These are phyloP conservation scores for Maniola jurtina DNA, from an alignment of 1,140 invertebrate species.

Conservation along the genomic window DNA sequence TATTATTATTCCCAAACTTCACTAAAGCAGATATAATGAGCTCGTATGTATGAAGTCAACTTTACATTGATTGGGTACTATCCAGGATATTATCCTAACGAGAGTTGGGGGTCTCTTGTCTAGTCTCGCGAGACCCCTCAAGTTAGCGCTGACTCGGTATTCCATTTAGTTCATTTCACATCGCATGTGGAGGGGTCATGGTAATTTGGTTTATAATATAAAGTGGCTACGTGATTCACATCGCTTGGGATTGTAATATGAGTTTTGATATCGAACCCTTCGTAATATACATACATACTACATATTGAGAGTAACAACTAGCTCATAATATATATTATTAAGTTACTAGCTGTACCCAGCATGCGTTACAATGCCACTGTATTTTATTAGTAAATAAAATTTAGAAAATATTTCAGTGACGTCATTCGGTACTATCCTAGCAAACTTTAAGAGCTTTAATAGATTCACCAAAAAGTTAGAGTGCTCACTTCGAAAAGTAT, in stretches of 20 bases:
- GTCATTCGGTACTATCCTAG: too few species aligned
- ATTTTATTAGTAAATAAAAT: too few species aligned
- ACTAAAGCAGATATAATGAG: neutral
- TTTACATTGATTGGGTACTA: conserved; percentile 21
- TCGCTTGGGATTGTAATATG: conserved; percentile 7
- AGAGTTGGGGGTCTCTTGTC: conserved; percentile 22
- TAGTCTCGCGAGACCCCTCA: conserved; percentile 19
- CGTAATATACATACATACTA: too few species aligned
- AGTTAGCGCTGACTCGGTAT: conserved; percentile 13
- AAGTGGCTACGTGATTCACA: conserved; percentile 19
- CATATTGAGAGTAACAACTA: conserved; percentile 7
- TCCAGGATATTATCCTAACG: conserved; percentile 28
- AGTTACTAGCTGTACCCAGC: too few species aligned
- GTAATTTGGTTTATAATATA: conserved; percentile 14
- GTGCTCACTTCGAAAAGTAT: too few species aligned
- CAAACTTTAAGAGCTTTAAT: too few species aligned
- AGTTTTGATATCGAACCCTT: conserved; percentile 15
- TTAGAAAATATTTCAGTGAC: too few species aligned
- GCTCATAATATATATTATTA: too few species aligned
- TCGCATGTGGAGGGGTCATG: conserved; percentile 11
- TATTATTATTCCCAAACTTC: neutral
- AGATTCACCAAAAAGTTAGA: too few species aligned
- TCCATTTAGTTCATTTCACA: conserved; percentile 7
- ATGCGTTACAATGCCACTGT: too few species aligned
- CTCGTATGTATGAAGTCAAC: conserved; percentile 23